phyloP scores from a whole-genome alignment of 2,888 invertebrate species.

The Drosophila sordidula region DNA sequence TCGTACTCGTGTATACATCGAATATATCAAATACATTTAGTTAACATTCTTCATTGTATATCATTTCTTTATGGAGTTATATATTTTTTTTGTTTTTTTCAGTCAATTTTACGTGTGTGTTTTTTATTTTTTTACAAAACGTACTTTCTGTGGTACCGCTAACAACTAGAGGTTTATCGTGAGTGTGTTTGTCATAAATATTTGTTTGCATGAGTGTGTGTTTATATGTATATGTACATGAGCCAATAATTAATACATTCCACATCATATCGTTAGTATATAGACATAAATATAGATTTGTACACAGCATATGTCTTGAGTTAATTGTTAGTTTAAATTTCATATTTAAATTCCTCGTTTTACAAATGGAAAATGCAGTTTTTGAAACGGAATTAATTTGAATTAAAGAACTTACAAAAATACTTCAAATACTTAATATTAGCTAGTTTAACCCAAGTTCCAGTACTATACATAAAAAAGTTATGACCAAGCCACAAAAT shows the following conservation, averaged over 20 bases:
- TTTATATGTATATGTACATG: conserved; percentile 43
- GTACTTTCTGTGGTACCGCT: conserved; percentile 43
- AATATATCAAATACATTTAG: conserved; percentile 78
- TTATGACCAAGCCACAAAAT: conserved; percentile 31
- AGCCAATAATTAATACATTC: conserved; percentile 14
- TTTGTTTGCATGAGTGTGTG: conserved; percentile 2
- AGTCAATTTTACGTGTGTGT: conserved; percentile 60
- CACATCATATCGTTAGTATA: conserved; percentile 34
- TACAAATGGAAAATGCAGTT: conserved; percentile 39
- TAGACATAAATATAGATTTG: conserved; percentile 74
- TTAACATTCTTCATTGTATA: conserved; percentile 72
- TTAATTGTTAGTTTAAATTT: conserved; percentile 48
- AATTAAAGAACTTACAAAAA: conserved; percentile 34
- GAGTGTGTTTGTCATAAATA: conserved; percentile 3
- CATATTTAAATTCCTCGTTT: conserved; percentile 67
- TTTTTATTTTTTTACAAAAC: conserved; percentile 63
- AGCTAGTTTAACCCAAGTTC: conserved; percentile 26
- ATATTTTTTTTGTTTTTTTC: conserved; percentile 39
- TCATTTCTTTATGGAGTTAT: conserved; percentile 31
- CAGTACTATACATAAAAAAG: conserved; percentile 19
- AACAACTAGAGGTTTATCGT: conserved; percentile 60
- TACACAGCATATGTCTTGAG: conserved; percentile 70
- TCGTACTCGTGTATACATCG: conserved; percentile 49
- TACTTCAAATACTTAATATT: conserved; percentile 53
- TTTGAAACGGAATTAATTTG: conserved; percentile 32